Base-by-base conservation (phyloP, 2,888 invertebrate species). In the Uropetala carovei region DNA sequence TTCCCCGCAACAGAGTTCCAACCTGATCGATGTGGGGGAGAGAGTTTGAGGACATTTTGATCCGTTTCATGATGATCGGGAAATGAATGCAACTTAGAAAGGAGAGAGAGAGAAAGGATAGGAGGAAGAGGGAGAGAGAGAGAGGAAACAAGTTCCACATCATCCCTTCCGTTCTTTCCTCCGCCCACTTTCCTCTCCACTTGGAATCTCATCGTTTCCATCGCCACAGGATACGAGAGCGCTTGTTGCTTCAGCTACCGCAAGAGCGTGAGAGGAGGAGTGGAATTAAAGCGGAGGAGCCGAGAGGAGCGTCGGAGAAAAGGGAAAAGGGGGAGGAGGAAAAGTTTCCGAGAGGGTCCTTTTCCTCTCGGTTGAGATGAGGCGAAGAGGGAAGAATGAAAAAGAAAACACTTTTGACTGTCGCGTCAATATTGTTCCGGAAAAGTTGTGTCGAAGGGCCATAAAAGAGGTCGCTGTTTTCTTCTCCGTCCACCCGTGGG, bases 351-450 rank as follows among this genome's bases (percentile, higher is more conserved):
- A 60, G 60, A 75, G 75, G 27, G 75, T 27, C 27, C 27, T 11
- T 22, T n/a, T 13, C n/a, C 64, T 68, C 68, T 68, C n/a, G 68
- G 22, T 22, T 59, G 85, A n/a, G 59, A 59, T 59, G 59, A 18
- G 22, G 16, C 56, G 22, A 64, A 30, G 30, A 27, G 7, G 64
- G 43, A 43, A 43, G 16, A 16, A 64, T 27, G 5, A 43, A 43
- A 43, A n/a, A n/a, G n/a, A 18, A 64, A 43, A 89, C 64, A 89
- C 64, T 89, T 89, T 89, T 16, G 59, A 68, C 14, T 43, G 56
- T 22, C 68, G 10, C 64, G 64, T 89, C 89, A 68, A 89, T 68
- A 89, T 89, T 68, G n/a, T 89, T 89, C 89, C 89, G 30, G 18
- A 56, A 56, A 30, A 22, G 18, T 86, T 58, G 11, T n/a, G 60